Base-by-base conservation (phyloP, 2,888 invertebrate species). In the Plemyria rubiginata region DNA sequence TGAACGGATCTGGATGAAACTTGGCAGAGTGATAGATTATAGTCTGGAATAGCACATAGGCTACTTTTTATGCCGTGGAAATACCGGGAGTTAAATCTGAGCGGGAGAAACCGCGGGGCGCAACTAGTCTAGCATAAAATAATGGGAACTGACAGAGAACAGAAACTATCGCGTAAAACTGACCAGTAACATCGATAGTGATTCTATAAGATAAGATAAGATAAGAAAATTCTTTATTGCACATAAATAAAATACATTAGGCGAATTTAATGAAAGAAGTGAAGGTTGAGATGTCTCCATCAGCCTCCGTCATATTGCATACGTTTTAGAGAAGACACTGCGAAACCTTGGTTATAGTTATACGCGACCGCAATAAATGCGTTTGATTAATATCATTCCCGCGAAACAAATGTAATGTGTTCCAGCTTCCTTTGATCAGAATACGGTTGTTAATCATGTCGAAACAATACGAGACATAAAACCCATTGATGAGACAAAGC, bases 301-400 rank as follows among this genome's bases (percentile, higher is more conserved):
- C n/a, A n/a, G n/a, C n/a, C 45, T 28, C 9, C 22, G n/a, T 5
- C 12, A 41, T 7, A 53, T 32, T 13, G 6, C 40, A 7, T 1
- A 32, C 43, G 32, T 43, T 8, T 15, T 45, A 45, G 4, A 4
- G n/a, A 32, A 16, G 54, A 29, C 54, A 8, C 52, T 28, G 36
- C 40, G n/a, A 52, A 52, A 52, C 52, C 28, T 40, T 16, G 29
- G 22, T 46, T 54, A 55, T 32, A 54, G 46, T 55, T 28, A 60
- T 79, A 86, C 82, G 83, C 76, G 85, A 85, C 86, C 86, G 89
- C 86, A 84, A 85, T 91, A 89, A 90, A 90, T 84, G 89, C 74
- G 78, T 90, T 90, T 91, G 90, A 90, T 91, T 90, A 88, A 91
- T 90, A 86, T 77, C 81, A 86, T 88, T 87, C 86, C 79, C 77